phyloP scores from a whole-genome alignment of 2,888 invertebrate genomes.

The Bimastos eiseni region DNA sequence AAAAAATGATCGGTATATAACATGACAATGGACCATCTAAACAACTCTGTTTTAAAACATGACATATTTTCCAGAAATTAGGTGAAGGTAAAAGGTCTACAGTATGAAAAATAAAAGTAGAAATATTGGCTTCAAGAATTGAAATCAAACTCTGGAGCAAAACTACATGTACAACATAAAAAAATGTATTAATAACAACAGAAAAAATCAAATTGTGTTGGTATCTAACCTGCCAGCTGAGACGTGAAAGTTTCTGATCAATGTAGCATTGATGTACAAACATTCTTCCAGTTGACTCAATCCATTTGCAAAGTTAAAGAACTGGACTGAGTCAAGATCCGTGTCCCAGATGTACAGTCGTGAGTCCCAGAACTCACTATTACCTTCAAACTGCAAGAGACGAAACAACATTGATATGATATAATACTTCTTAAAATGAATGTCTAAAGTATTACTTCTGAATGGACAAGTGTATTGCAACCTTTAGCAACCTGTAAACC shows the following conservation, averaged over 20 bases:
- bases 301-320: constrained; percentile 71
- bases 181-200: neutral
- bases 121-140: neutral
- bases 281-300: neutral
- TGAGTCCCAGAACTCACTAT: constrained; percentile 53
- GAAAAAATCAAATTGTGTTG: neutral
- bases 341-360: constrained; percentile 89
- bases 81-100: no score
- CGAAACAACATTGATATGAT: neutral
- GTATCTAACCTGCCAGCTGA: neutral
- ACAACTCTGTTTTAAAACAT: no score
- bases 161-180: neutral
- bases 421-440: neutral
- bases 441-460: neutral
- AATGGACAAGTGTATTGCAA: neutral
- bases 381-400: neutral
- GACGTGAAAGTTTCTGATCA: neutral
- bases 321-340: constrained; percentile 77
- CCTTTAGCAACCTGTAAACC: no score
- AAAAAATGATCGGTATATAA: no score
- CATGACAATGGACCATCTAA: no score
- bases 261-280: neutral
- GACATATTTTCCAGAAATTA: no score
- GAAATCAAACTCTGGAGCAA: neutral
- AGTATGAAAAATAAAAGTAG: no score